These are phyloP conservation scores for Calliphora vomitoria DNA, from an alignment of 2,888 invertebrate genomes.

Conservation along the genomic window DNA sequence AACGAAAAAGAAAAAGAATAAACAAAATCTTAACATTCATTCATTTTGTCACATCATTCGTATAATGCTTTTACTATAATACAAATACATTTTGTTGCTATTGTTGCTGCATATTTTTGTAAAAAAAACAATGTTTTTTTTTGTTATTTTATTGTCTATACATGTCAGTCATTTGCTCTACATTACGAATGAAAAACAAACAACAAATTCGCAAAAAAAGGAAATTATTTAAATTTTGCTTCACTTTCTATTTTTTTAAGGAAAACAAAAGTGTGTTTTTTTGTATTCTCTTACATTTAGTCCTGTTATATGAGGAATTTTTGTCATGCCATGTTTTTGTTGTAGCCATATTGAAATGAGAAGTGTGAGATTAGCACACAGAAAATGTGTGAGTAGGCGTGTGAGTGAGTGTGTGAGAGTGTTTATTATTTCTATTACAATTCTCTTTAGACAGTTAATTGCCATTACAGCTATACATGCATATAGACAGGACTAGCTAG, in stretches of 20 bases:
- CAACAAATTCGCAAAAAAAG: slow-evolving; percentile 5
- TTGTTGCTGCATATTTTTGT: background rate
- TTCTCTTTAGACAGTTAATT: slow-evolving; percentile 71
- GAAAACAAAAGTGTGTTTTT: slow-evolving; percentile 9
- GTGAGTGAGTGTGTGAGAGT: slow-evolving; percentile 17
- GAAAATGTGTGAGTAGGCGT: slow-evolving; percentile 20
- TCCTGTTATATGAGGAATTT: background rate
- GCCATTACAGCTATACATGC: slow-evolving; percentile 41
- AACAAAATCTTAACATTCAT: slow-evolving; percentile 54
- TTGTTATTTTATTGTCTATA: slow-evolving; percentile 47
- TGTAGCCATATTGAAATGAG: slow-evolving; percentile 42
- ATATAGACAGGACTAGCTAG: background rate
- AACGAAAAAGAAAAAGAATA: background rate
- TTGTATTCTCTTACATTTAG: slow-evolving; percentile 21
- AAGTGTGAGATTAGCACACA: slow-evolving; percentile 47
- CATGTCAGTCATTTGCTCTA: slow-evolving; percentile 39
- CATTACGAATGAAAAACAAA: slow-evolving; percentile 6
- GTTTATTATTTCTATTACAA: slow-evolving; percentile 57
- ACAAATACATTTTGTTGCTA: slow-evolving; percentile 18
- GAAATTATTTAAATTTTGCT: slow-evolving; percentile 16
- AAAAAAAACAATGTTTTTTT: background rate
- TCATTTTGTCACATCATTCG: slow-evolving; percentile 71
- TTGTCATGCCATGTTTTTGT: slow-evolving; percentile 12
- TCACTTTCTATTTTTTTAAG: slow-evolving; percentile 42
- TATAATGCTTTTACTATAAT: slow-evolving; percentile 59